These are phyloP conservation scores for Molossus molossus DNA, from an alignment of 2,797 vertebrate genomes.

Conservation along the genomic window DNA sequence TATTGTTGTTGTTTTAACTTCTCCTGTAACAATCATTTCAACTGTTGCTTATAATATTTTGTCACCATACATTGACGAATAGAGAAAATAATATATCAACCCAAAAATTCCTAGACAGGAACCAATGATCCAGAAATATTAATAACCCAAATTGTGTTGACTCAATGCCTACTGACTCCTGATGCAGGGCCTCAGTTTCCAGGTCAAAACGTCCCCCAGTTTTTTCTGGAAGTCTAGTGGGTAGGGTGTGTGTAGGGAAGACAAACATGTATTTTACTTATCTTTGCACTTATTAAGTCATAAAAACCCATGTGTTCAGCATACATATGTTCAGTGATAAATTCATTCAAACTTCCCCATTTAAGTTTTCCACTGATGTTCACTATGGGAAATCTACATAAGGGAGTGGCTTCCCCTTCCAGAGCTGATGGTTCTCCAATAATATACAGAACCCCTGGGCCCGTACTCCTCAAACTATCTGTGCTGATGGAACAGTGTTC, in stretches of 20 bases:
- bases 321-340: background rate
- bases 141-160: background rate
- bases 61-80: background rate
- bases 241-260: background rate
- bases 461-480: background rate
- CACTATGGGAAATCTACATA: background rate
- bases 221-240: background rate
- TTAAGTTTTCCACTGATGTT: background rate
- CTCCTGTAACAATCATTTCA: background rate
- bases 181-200: background rate
- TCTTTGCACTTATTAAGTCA: background rate
- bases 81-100: background rate
- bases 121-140: background rate
- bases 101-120: background rate
- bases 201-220: background rate
- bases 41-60: background rate
- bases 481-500: background rate
- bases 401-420: background rate
- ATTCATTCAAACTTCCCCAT: background rate
- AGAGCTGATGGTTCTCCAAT: background rate
- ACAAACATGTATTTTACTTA: background rate
- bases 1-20: background rate
- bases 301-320: background rate
- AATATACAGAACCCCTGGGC: background rate
- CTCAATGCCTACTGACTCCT: background rate